phyloP scores from a whole-genome alignment of 2,797 vertebrate genomes.

The Chanos chanos region DNA sequence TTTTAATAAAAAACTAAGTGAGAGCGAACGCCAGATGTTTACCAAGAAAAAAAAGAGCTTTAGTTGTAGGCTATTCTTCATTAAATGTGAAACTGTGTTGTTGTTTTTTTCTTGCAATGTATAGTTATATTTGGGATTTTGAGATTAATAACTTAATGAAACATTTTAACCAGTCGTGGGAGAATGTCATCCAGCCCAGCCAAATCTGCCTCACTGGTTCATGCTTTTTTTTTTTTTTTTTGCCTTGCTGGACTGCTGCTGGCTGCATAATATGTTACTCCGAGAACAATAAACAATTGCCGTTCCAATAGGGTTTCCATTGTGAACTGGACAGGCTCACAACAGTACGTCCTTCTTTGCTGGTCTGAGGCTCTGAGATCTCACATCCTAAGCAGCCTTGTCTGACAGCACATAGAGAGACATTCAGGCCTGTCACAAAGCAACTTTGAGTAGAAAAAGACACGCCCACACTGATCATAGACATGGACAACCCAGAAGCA shows the following conservation, averaged over 20 bases:
- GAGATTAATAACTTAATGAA: neutral
- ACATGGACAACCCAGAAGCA: constrained; percentile 31
- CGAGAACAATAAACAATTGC: constrained; percentile 71
- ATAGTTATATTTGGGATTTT: neutral
- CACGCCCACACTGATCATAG: constrained; percentile 39
- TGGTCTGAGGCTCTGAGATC: constrained; percentile 53
- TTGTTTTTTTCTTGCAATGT: neutral
- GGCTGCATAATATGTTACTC: constrained; percentile 66
- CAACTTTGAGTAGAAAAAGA: constrained; percentile 46
- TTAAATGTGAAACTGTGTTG: neutral
- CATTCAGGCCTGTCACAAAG: constrained; percentile 60
- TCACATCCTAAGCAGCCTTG: constrained; percentile 54
- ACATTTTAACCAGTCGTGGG: no score
- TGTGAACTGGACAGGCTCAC: constrained; percentile 62
- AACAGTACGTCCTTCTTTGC: constrained; percentile 61
- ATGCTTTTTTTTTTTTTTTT: constrained; percentile 48
- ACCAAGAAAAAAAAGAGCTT: no score
- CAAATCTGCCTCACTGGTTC: no score
- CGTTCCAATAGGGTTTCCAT: constrained; percentile 63
- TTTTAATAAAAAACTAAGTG: no score
- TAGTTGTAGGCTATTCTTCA: no score
- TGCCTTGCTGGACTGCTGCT: constrained; percentile 56
- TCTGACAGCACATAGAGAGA: constrained; percentile 58
- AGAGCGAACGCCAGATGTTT: no score
- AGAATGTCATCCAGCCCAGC: constrained; percentile 38